phyloP scores from a whole-genome alignment of 2,888 invertebrate genomes.

The Polyommatus iphigenia region DNA sequence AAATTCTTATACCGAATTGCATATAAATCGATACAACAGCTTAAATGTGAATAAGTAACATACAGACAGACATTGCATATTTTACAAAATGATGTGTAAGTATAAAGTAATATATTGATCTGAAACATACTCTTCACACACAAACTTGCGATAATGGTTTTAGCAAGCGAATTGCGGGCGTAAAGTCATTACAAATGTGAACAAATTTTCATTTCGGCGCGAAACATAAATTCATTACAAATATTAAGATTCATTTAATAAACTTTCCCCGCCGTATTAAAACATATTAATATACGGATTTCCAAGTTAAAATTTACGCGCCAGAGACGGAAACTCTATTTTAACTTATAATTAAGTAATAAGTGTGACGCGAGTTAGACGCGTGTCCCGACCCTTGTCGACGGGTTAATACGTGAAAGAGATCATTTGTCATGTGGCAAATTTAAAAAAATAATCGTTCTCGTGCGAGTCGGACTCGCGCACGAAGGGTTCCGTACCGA shows the following conservation, averaged over 20 bases:
- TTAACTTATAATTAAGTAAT: constrained; percentile 49
- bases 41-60: too few relatives aligned
- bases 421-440: background rate
- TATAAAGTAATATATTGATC: background rate
- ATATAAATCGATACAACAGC: background rate
- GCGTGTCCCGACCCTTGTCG: constrained; percentile 31
- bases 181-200: background rate
- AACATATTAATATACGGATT: constrained; percentile 24
- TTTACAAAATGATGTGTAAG: too few relatives aligned
- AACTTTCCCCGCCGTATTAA: constrained; percentile 20
- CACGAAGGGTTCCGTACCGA: too few relatives aligned
- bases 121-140: background rate
- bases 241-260: constrained; percentile 23
- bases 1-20: background rate
- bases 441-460: too few relatives aligned
- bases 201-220: constrained; percentile 17
- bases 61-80: too few relatives aligned
- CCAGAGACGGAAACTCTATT: constrained; percentile 41
- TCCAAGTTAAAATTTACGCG: constrained; percentile 23
- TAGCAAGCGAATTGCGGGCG: background rate
- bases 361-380: constrained; percentile 42
- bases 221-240: constrained; percentile 29
- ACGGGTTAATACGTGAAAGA: background rate
- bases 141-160: background rate
- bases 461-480: too few relatives aligned